Evolutionary conservation across 2,888 invertebrate species (phyloP).

Genomic region (Clivina fossor): DNA sequence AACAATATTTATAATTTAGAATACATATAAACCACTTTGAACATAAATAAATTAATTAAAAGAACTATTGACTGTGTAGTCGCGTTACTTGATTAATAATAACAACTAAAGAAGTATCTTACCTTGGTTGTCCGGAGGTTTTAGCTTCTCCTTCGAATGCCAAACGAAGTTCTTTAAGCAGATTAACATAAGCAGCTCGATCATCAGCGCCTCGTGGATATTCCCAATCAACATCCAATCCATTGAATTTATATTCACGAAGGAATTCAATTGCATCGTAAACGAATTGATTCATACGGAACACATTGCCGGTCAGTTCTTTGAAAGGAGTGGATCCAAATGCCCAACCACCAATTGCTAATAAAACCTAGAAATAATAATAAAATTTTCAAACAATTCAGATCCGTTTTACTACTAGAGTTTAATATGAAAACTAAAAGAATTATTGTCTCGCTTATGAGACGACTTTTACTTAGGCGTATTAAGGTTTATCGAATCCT

Average conservation of each 20-base stretch:
- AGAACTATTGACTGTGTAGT: too few species aligned
- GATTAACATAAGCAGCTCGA: conserved; percentile 78
- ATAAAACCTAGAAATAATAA: neutral
- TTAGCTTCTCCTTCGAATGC: conserved; percentile 94
- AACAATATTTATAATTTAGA: neutral
- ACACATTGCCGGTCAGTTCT: conserved; percentile 86
- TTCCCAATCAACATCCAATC: conserved; percentile 92
- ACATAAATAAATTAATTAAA: too few species aligned
- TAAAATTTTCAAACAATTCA: too few species aligned
- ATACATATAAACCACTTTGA: too few species aligned
- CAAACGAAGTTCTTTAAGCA: conserved; percentile 82
- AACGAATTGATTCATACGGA: conserved; percentile 93
- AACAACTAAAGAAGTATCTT: too few species aligned
- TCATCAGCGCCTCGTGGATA: conserved; percentile 90
- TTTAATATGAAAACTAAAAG: too few species aligned
- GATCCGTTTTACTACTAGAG: too few species aligned
- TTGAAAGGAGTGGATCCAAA: conserved; percentile 95
- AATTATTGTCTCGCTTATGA: too few species aligned
- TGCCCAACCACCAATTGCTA: conserved; percentile 80
- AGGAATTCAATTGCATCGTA: conserved; percentile 93
- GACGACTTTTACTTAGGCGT: too few species aligned
- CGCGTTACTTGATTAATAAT: too few species aligned
- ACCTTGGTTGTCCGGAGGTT: conserved; percentile 76
- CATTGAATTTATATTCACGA: conserved; percentile 87
- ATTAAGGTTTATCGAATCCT: too few species aligned